Evolutionary conservation across 2,113 vertebrate species (phyloP).

Genomic region (Oenanthe oenanthe): DNA sequence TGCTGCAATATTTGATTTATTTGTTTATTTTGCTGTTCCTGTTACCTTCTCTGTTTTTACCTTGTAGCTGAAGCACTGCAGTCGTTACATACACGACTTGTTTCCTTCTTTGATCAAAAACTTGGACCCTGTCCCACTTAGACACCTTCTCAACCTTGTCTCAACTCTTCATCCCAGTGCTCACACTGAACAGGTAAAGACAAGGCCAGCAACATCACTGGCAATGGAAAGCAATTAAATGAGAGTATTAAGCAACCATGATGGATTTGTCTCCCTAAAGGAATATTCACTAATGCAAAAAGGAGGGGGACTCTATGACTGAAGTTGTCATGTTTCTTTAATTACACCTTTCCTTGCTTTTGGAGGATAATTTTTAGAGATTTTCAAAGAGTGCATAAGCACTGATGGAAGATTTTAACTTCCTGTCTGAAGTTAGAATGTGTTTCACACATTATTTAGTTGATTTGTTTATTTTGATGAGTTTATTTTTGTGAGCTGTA

Average conservation of each 20-base stretch:
- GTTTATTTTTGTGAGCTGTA: not conserved
- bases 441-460: not conserved
- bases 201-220: not conserved
- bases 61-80: slow-evolving; percentile 94
- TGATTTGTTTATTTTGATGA: not conserved
- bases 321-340: not conserved
- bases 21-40: not conserved
- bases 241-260: not conserved
- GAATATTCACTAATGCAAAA: not conserved
- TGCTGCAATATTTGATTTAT: not conserved
- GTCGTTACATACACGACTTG: slow-evolving; percentile 98
- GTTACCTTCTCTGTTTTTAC: not conserved
- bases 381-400: not conserved
- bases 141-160: slow-evolving; percentile 96
- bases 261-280: not conserved
- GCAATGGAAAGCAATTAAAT: not conserved
- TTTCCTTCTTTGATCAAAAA: slow-evolving; percentile 99
- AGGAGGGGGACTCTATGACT: not conserved
- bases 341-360: not conserved
- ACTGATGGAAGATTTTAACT: not conserved
- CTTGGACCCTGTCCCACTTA: slow-evolving; percentile 95
- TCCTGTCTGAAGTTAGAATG: not conserved
- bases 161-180: slow-evolving; percentile 95
- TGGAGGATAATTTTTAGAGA: not conserved
- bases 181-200: slow-evolving; percentile 95